Base-by-base conservation (phyloP, 2,797 vertebrate genomes). In the Coregonus sp. region DNA sequence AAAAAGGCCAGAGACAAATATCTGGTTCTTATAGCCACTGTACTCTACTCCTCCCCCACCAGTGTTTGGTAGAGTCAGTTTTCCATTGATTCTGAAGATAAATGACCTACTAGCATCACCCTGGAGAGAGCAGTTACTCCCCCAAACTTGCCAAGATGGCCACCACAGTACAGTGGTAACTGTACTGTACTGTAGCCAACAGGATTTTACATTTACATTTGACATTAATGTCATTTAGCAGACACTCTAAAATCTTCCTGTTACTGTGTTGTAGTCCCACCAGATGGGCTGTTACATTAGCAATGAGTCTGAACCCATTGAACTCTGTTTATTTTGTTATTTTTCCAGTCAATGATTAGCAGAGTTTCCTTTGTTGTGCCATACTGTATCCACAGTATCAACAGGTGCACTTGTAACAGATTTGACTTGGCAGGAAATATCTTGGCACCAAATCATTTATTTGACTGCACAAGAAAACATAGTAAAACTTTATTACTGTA, bases 1-100 rank as follows among this genome's bases (percentile, higher is more conserved):
- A 92, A 89, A 82, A 86, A 80, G 85, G 91, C 92, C 92, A 92
- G 87, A 91, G 88, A 91, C 90, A 92, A 93, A 92, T 91, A 91
- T 93, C 88, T 90, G 90, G 87, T 90, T 93, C 93, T 87, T 93
- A 93, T 89, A 92, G 90, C 81, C 86, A 76, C 86, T 88, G 86
- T 87, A 86, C 87, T 90, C 86, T 87, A 76, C 83, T 85, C 80
- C 85, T 80, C 86, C 80, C 81, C 83, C 51, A 47, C 52, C 81
- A 81, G 80, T 80, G 75, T 88, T 89, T 88, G 84, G 7, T 76
- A 82, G 87, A 73, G 76, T 92, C 85, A 75, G 79, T 87, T 87
- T 91, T 87, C 86, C 79, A 87, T 89, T 87, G 89, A 89, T 88
- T 87, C 75, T 1, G 72, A 82, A 72, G 74, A 86, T 79, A 84